Conservation (phyloP, 1,140 invertebrate species). For the Hestina assimilis region DNA sequence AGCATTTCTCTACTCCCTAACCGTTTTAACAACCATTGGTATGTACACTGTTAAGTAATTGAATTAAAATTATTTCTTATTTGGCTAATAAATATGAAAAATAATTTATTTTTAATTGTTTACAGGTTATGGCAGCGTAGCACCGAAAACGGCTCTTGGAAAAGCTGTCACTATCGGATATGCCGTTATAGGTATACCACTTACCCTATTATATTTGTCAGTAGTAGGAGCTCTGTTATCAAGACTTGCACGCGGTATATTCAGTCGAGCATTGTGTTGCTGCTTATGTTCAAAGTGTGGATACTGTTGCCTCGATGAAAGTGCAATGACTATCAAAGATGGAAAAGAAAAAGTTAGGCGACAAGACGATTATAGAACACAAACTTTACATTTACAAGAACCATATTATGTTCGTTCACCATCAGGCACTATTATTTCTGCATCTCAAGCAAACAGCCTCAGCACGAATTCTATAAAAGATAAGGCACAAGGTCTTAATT, state of each 20-base stretch:
- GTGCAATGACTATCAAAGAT: slow-evolving; percentile 88
- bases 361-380: slow-evolving; percentile 85
- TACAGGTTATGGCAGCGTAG: slow-evolving; percentile 93
- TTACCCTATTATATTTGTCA: slow-evolving; percentile 93
- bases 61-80: not conserved
- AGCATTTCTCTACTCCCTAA: slow-evolving; percentile 96
- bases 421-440: slow-evolving; percentile 78
- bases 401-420: slow-evolving; percentile 88
- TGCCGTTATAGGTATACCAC: slow-evolving; percentile 92
- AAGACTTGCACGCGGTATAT: slow-evolving; percentile 91
- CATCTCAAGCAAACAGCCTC: slow-evolving; percentile 74
- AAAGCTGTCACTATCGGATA: slow-evolving; percentile 93
- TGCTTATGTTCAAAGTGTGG: slow-evolving; percentile 91
- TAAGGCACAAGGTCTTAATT: slow-evolving; percentile 64
- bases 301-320: slow-evolving; percentile 91
- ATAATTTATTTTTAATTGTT: slow-evolving; percentile 25
- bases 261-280: slow-evolving; percentile 89
- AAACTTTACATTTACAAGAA: slow-evolving; percentile 85
- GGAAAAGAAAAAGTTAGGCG: slow-evolving; percentile 86
- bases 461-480: slow-evolving; percentile 80
- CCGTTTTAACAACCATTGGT: slow-evolving; percentile 98
- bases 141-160: slow-evolving; percentile 88
- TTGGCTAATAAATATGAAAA: not conserved
- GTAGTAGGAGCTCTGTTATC: slow-evolving; percentile 91
- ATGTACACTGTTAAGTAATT: slow-evolving; percentile 57